Evolutionary conservation across 2,797 vertebrate species (phyloP), one percentile per base, ranked within the genome.

Genomic region (Eptatretus atami): DNA sequence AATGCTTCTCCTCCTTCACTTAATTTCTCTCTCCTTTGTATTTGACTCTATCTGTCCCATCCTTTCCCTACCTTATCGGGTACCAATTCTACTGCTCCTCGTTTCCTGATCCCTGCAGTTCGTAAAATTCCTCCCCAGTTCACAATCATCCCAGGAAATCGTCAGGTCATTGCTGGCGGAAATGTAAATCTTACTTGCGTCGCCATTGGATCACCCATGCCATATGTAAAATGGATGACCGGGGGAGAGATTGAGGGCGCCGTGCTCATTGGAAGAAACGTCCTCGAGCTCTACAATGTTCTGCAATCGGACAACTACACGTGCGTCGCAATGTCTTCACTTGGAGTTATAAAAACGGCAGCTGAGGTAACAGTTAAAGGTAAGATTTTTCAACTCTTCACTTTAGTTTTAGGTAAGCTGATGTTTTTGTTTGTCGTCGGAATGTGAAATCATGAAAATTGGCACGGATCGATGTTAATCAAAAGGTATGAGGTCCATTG

Each of bases 201-300:
- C 75, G 92, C 88, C 0, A 90, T 96, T 72, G 92, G 92, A 52
- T 95, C 92, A 0, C 90, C 90, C 71, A 98, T 98, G 92, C 88
- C 92, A 1, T 94, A 93, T 54, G 90, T 93, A 71, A 98, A 98
- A 74, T 98, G 92, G 92, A 95, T 92, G 90, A 81, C 93, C 69
- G 88, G 90, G 68, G 76, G 82, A 0, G 90, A 61, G 57, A 24
- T 61, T n/a, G 24, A 24, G 57, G 92, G 96, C 14, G 92, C 92
- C 76, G 95, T 98, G 90, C 92, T 88, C 0, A 90, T 98, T 69
- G 92, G 92, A 64, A 81, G 90, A 63, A 98, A 96, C 1, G 90
- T 96, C 66, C 78, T 98, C 63, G 90, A 93, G 67, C 81, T 98
- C 73, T 88, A 81, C 8, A 80, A 83, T 1, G 82, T 98, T 67